Percentiles rank a stretch among this genome's conserved stretches.
Evolutionary conservation across 2,888 invertebrate genomes (phyloP).

Genomic region (Phortica okadai): DNA sequence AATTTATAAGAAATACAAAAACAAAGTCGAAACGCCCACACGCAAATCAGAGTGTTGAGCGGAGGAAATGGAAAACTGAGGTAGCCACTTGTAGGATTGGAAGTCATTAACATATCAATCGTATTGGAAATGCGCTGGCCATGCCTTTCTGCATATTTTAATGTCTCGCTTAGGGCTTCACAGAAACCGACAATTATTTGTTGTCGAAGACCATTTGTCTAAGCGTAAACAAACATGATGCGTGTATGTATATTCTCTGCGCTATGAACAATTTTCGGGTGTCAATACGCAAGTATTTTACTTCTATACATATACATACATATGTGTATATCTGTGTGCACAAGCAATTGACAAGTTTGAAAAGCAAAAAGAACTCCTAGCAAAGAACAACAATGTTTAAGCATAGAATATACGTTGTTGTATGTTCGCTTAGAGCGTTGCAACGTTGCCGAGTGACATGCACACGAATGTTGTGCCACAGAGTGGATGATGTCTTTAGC

Average conservation of each 20-base stretch:
- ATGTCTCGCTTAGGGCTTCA: neutral
- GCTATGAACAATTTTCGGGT: slow-evolving; percentile 2
- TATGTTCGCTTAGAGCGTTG: neutral
- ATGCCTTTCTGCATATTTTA: slow-evolving; percentile 1
- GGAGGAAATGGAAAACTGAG: neutral
- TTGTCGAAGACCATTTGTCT: neutral
- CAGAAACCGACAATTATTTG: neutral
- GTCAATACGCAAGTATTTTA: slow-evolving; percentile 12
- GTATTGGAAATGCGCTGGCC: neutral
- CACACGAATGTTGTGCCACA: neutral
- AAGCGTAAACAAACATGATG: neutral
- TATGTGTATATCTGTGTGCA: neutral
- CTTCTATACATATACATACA: neutral
- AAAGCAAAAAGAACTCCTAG: neutral
- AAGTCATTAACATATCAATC: slow-evolving; percentile 26
- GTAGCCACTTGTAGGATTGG: slow-evolving; percentile 22
- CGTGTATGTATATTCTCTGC: neutral
- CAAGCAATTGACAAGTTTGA: slow-evolving; percentile 11
- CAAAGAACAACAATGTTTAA: neutral
- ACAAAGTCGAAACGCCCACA: neutral
- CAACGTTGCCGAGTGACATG: neutral
- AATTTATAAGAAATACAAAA: neutral
- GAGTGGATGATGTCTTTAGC: neutral
- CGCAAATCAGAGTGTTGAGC: neutral
- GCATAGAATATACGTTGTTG: neutral